Conservation (phyloP, 1,140 invertebrate genomes). For the Drosophila bifasciata region DNA sequence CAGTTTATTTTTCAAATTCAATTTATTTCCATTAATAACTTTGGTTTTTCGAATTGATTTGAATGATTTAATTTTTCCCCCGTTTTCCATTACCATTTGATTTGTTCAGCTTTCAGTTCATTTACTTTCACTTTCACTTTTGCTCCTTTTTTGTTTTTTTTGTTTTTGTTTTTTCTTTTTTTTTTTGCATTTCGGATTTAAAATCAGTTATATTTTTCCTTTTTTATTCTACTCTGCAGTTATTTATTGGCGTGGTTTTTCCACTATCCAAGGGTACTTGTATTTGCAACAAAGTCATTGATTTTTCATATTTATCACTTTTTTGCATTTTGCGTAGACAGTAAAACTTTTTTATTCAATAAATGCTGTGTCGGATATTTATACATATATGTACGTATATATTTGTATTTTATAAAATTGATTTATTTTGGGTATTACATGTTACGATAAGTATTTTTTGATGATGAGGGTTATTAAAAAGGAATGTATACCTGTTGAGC, state of each 20-base stretch:
- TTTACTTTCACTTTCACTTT: constrained; percentile 29
- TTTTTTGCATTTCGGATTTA: constrained; percentile 33
- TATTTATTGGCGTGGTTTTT: constrained; percentile 30
- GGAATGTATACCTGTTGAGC: no score
- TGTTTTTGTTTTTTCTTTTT: constrained; percentile 1
- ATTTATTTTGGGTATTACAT: no score
- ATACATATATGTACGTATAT: no score
- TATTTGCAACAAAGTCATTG: constrained; percentile 19
- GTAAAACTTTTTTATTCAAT: no score
- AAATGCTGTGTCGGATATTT: no score
- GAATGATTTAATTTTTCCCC: constrained; percentile 6
- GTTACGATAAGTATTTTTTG: no score
- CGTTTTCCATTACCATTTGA: constrained; percentile 44
- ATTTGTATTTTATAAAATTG: no score
- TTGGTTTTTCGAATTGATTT: no score
- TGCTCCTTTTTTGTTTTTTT: constrained; percentile 22
- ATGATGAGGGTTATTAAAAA: no score
- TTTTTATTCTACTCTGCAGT: constrained; percentile 2
- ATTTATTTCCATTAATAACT: not conserved
- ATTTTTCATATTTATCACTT: constrained; percentile 41
- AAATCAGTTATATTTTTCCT: constrained; percentile 51
- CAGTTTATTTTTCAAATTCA: not conserved
- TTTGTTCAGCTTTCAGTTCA: constrained; percentile 26
- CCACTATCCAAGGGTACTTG: not conserved
- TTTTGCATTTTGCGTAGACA: constrained; percentile 4